Evolutionary conservation across 1,140 invertebrate species (phyloP), one percentile per base, ranked within the genome.

Genomic region (Leptinotarsa defecta): DNA sequence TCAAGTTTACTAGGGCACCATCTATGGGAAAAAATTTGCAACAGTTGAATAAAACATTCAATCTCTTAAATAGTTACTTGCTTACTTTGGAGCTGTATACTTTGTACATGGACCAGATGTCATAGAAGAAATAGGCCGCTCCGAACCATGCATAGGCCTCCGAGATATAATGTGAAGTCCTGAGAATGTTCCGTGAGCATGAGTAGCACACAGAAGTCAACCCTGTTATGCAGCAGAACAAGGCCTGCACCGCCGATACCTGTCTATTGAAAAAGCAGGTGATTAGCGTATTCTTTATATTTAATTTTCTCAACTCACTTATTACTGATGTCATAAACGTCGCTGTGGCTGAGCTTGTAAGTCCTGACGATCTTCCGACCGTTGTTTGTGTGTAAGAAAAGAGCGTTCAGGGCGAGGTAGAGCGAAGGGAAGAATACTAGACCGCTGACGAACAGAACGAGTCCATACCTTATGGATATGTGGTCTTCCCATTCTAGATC

Each of bases 121-220:
- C 92, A 80, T 93, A 93, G 83, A 92, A 88, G 82, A 94, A 94
- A 83, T 94, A 94, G 1, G 92, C 91, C 48, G 92, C 89, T 4
- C 91, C 92, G 84, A 94, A 93, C 90, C 90, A 92, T 0, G 91
- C 91, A 85, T 93, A 94, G 0, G 89, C 89, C 82, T 93, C 91
- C 20, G 91, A 91, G 76, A 93, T 87, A 82, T 90, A 92, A 85
- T 93, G 91, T 3, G 89, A 91, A 6, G 90, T 87, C 52, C 87
- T 87, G 63, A 92, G 84, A 64, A 92, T 89, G 81, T 91, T 88
- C 57, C 89, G 84, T 69, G 88, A 87, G 84, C 91, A 92, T 5
- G 91, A 92, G 80, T 90, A 90, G 24, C 87, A 85, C 80, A 89
- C 90, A 49, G 91, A 89, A 19, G 91, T 86, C 17, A 87, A 83